phyloP scores from a whole-genome alignment of 2,113 vertebrate species.

The Psettodes erumei region DNA sequence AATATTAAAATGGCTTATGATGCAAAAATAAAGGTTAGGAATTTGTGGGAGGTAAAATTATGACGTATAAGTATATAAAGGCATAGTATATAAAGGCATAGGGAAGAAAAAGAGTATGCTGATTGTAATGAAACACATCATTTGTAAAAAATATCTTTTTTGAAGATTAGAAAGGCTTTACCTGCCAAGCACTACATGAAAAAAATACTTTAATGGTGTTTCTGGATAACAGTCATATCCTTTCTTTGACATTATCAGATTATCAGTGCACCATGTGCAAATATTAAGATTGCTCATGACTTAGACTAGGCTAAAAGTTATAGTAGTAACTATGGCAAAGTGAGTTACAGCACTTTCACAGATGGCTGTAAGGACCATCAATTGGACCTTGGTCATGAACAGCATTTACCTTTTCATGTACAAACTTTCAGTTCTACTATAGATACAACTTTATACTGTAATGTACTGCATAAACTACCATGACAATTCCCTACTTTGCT shows the following conservation, averaged over 20 bases:
- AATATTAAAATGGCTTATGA: not conserved
- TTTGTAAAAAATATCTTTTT: not conserved
- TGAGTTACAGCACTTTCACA: slow-evolving; percentile 26
- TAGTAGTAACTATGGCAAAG: slow-evolving; percentile 47
- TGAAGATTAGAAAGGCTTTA: not conserved
- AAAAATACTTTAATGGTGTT: not conserved
- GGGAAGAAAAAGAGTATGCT: not conserved
- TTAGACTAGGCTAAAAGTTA: not conserved
- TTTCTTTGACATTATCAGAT: not conserved
- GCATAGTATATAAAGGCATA: no score
- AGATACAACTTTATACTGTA: not conserved
- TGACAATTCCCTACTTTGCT: not conserved
- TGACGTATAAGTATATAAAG: no score
- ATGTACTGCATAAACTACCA: not conserved
- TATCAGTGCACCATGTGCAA: not conserved
- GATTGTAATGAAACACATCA: not conserved
- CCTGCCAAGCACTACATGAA: not conserved
- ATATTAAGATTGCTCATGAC: not conserved
- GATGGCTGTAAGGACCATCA: slow-evolving; percentile 37
- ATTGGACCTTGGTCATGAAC: slow-evolving; percentile 25
- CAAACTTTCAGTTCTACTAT: not conserved
- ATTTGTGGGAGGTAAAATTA: not conserved
- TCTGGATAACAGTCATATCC: not conserved
- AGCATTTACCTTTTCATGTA: not conserved
- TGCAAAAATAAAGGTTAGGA: not conserved